These are phyloP conservation scores for Drosophila chauvacae DNA, from an alignment of 1,140 invertebrate genomes.

Conservation along the genomic window DNA sequence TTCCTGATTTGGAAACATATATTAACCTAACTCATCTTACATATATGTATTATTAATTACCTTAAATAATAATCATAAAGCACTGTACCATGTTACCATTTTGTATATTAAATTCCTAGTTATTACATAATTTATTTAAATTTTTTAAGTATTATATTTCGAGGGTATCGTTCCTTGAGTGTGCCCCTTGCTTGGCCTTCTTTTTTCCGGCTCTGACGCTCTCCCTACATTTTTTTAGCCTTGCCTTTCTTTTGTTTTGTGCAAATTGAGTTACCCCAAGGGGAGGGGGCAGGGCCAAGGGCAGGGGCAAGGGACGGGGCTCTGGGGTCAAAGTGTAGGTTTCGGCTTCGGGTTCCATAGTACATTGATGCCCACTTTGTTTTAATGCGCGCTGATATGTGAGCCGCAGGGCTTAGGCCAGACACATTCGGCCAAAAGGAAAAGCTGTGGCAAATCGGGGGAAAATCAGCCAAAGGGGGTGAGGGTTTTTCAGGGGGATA, in stretches of 20 bases:
- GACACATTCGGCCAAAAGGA: constrained; percentile 47
- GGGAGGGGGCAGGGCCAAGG: background rate
- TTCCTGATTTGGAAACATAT: background rate
- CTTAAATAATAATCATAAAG: background rate
- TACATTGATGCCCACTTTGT: constrained; percentile 80
- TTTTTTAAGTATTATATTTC: background rate
- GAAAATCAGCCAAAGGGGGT: background rate
- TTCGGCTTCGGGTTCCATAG: constrained; percentile 57
- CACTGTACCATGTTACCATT: background rate
- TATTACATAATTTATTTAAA: background rate
- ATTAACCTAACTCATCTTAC: too few relatives aligned
- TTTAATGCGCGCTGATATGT: constrained; percentile 81
- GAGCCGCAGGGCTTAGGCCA: constrained; percentile 76
- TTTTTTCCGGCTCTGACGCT: constrained; percentile 1
- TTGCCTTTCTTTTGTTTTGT: constrained; percentile 55
- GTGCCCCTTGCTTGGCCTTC: too few relatives aligned
- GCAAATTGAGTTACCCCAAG: constrained; percentile 67
- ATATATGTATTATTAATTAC: background rate
- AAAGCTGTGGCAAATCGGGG: constrained; percentile 17
- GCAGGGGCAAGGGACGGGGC: background rate
- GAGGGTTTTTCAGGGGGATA: background rate
- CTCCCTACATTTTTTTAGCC: constrained; percentile 12
- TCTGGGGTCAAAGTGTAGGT: constrained; percentile 23
- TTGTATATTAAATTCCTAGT: background rate
- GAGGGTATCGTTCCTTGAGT: constrained; percentile 5